Evolutionary conservation across 2,888 invertebrate genomes (phyloP).

Genomic region (Pyrgus malvae): DNA sequence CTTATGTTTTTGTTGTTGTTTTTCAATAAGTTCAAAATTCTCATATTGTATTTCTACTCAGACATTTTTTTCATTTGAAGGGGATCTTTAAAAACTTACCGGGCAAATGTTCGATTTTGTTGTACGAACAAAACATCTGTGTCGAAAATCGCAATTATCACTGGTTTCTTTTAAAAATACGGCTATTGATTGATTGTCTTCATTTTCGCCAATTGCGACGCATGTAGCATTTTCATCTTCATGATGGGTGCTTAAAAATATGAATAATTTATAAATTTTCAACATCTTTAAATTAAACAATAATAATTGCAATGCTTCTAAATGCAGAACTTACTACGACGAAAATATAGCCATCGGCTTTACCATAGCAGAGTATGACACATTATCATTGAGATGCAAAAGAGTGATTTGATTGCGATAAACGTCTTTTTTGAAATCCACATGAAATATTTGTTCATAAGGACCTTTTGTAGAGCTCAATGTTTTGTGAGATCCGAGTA

Average conservation of each 20-base stretch:
- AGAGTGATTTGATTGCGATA: conserved; percentile 83
- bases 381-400: conserved; percentile 82
- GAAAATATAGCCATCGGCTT: conserved; percentile 82
- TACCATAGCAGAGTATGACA: conserved; percentile 83
- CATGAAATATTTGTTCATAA: conserved; percentile 85
- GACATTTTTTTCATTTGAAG: too few species aligned
- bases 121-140: conserved; percentile 78
- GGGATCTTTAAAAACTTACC: conserved; percentile 49
- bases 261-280: too few species aligned
- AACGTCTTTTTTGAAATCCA: conserved; percentile 82
- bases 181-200: conserved; percentile 73
- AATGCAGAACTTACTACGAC: conserved; percentile 63
- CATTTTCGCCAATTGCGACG: conserved; percentile 82
- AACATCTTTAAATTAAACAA: too few species aligned
- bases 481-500: conserved; percentile 86
- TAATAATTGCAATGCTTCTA: neutral
- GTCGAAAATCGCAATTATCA: conserved; percentile 74
- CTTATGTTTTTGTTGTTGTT: too few species aligned
- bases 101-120: conserved; percentile 55
- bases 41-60: too few species aligned
- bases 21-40: too few species aligned
- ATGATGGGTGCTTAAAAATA: conserved; percentile 52
- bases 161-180: conserved; percentile 70
- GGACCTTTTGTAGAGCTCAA: conserved; percentile 82
- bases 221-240: conserved; percentile 75